Evolutionary conservation across 30 jellyfish, hydroid and myxozoan species (phyloP).

Genomic region (Chironex yamaguchii): DNA sequence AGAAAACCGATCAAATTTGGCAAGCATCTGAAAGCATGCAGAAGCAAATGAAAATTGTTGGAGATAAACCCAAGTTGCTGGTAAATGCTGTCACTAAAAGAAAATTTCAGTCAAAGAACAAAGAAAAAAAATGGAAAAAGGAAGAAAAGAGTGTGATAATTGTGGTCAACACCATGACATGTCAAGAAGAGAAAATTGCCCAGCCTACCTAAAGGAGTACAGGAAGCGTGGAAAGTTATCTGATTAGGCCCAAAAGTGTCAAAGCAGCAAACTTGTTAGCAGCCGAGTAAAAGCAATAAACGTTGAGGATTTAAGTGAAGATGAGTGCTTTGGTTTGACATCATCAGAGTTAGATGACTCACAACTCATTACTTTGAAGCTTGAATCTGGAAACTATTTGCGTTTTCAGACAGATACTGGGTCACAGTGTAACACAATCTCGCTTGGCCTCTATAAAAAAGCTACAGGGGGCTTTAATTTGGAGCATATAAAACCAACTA

Average conservation of each 20-base stretch:
- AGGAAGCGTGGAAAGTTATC: conserved; percentile 18
- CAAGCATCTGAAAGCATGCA: conserved; percentile 47
- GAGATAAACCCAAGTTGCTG: no score
- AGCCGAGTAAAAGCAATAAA: conserved; percentile 27
- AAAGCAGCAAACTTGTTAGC: conserved; percentile 10
- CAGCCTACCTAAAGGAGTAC: conserved; percentile 10
- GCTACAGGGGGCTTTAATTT: conserved; percentile 18
- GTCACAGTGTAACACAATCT: conserved; percentile 11
- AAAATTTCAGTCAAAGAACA: no score
- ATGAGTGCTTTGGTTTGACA: conserved; percentile 10
- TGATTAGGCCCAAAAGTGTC: conserved; percentile 14
- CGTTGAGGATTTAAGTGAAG: conserved; percentile 14
- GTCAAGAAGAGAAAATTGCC: conserved; percentile 4
- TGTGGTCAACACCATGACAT: no score
- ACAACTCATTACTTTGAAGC: conserved; percentile 16
- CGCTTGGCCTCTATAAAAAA: conserved; percentile 3
- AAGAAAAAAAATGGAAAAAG: no score
- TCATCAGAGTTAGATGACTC: conserved; percentile 18
- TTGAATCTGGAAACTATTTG: conserved; percentile 15
- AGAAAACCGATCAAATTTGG: conserved; percentile 16
- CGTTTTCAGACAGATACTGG: conserved; percentile 16
- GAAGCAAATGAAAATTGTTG: no score
- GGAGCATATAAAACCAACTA: conserved; percentile 13
- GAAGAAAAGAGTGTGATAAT: no score
- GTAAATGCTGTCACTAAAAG: no score